Evolutionary conservation across 1,140 invertebrate species (phyloP), one percentile per base, ranked within the genome.

Genomic region (Pissodes strobi): DNA sequence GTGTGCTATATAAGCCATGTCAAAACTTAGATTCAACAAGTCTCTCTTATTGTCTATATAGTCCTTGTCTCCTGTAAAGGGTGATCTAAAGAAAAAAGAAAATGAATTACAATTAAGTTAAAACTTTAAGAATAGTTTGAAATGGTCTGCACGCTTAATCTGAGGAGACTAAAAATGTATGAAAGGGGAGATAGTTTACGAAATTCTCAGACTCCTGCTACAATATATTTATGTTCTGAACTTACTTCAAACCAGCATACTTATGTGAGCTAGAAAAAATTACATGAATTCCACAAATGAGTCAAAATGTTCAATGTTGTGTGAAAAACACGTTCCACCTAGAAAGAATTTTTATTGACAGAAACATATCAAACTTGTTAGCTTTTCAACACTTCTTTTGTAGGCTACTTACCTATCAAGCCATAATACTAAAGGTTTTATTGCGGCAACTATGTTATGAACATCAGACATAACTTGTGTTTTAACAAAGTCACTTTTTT

Each of bases 391-490:
- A n/a, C n/a, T n/a, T n/a, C n/a, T n/a, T n/a, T n/a, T n/a, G n/a
- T n/a, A n/a, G n/a, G n/a, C n/a, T n/a, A n/a, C n/a, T 34, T 75
- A 88, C 83, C 88, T 84, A 73, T 95, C 91, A 12, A 97, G 79
- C 90, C 93, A 95, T 70, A 87, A 87, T n/a, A 93, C 88, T 13
- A 96, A 77, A 48, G 89, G 88, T 79, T 95, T 96, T n/a, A 95
- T 86, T 27, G 88, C 87, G 27, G 84, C 85, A 66, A 95, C 86
- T 49, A 93, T 87, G 56, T 90, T 86, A 10, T 92, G 89, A 34
- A 95, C 92, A 75, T 92, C 89, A 17, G 91, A 88, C 63, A 95
- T 77, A 27, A 90, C 89, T 72, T 90, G 86, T 0, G 92, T 92
- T 37, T 90, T 87, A n/a, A 95, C 85, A 66, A 85, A 83, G 27